Evolutionary conservation across 2,113 vertebrate genomes (phyloP), one percentile per base, ranked within the genome.

Genomic region (Nesospiza acunhae): DNA sequence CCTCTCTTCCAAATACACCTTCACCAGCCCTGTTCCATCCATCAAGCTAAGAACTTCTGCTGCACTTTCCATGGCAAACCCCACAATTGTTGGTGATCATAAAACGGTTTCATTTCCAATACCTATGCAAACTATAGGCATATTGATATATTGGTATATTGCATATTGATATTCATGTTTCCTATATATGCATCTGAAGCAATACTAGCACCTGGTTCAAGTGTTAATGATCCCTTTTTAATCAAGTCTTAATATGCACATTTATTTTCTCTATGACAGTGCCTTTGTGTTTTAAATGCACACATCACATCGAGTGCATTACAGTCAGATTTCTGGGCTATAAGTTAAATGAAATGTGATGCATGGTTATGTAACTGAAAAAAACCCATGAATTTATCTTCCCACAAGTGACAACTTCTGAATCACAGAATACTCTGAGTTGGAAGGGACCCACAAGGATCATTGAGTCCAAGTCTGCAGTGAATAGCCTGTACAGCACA

Each of bases 291-390:
- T 91, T 91, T 64, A 93, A 86, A 73, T 20, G 24, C 13, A 35
- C 31, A 24, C 31, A 55, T 68, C 1, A 1, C 23, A 63, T 17
- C 3, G 1, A 73, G 17, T 4, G 35, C 3, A 9, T 19, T 59
- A 31, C 31, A 24, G 30, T 55, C 49, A 82, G 27, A 83, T 27
- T 85, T 69, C 67, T 30, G 20, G 44, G 44, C 66, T 76, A 0
- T 23, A 90, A 56, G 22, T 72, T 76, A 85, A 83, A 77, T 15
- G 50, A 74, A 39, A 85, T 58, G 39, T 27, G 39, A 90, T 68
- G 63, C 72, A 42, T 4, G 15, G 47, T 85, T 93, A 76, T 2
- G 5, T 46, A 95, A 83, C 41, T n/a, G 44, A 44, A 87, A 90
- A 85, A 60, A 22, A 4, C 7, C 5, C 14, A 63, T 66, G 13